These are phyloP conservation scores for Asarcornis scutulata DNA, from an alignment of 2,113 vertebrate species.

Conservation along the genomic window DNA sequence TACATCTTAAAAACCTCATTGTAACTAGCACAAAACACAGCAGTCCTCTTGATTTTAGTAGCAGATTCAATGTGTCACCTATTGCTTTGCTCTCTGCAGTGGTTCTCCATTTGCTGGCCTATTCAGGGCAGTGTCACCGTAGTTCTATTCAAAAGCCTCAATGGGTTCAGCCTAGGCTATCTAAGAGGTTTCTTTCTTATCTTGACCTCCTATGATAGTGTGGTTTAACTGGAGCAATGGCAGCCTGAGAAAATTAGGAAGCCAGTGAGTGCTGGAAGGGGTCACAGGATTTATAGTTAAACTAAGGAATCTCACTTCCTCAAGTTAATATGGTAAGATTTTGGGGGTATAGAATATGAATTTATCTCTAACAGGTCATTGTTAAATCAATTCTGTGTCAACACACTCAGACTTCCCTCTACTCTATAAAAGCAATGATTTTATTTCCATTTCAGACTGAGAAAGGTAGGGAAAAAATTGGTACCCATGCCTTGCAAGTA, in stretches of 20 bases:
- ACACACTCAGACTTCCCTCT: neutral
- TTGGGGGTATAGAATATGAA: neutral
- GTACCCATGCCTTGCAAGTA: neutral
- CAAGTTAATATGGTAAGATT: neutral
- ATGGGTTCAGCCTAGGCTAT: neutral
- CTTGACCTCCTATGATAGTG: neutral
- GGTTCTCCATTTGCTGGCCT: neutral
- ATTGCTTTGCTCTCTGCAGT: slow-evolving; percentile 48
- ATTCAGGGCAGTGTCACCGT: neutral
- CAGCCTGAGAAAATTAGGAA: neutral
- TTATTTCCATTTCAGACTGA: slow-evolving; percentile 11
- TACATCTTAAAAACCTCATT: neutral
- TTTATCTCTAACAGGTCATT: neutral
- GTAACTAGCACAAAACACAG: slow-evolving; percentile 62
- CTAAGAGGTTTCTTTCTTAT: slow-evolving; percentile 1
- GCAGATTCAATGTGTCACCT: slow-evolving; percentile 20
- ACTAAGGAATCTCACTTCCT: neutral
- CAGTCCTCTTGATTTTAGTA: slow-evolving; percentile 26
- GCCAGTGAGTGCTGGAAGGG: neutral
- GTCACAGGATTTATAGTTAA: neutral
- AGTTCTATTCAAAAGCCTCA: neutral
- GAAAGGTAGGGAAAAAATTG: neutral
- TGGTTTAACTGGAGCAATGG: neutral
- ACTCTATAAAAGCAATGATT: neutral
- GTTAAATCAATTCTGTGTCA: neutral